Conservation (phyloP, 2,113 vertebrate genomes). For the Acrocephalus arundinaceus region DNA sequence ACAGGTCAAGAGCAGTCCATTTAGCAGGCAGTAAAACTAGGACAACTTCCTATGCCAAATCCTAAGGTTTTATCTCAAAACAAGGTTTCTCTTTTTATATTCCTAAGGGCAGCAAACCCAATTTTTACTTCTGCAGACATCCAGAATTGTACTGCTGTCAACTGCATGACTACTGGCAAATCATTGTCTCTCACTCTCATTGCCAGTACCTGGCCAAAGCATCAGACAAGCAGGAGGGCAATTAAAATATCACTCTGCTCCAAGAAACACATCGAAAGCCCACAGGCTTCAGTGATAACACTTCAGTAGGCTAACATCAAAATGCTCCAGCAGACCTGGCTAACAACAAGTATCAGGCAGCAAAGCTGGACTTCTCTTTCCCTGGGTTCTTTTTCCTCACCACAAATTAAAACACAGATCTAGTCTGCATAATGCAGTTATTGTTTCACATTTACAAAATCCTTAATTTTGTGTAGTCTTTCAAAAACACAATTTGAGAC, state of each 20-base stretch:
- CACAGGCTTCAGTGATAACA: not conserved
- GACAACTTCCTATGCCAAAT: not conserved
- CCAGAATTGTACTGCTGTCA: not conserved
- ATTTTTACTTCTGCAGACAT: not conserved
- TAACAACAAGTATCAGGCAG: not conserved
- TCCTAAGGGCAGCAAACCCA: not conserved
- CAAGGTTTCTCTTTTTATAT: not conserved
- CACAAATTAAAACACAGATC: not conserved
- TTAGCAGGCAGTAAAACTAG: not conserved
- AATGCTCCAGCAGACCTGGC: not conserved
- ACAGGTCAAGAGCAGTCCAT: not conserved
- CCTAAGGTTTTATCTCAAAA: constrained; percentile 2
- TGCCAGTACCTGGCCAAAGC: constrained; percentile 1
- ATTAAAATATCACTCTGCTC: constrained; percentile 37
- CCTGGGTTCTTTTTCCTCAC: not conserved
- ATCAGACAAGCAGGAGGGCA: constrained; percentile 12
- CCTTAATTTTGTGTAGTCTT: not conserved
- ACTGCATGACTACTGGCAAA: not conserved
- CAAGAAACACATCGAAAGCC: not conserved
- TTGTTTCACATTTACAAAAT: not conserved
- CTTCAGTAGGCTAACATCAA: not conserved
- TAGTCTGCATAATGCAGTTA: not conserved
- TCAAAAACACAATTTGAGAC: not conserved
- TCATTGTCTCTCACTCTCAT: not conserved
- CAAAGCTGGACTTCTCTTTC: not conserved